Percentiles rank a stretch among this genome's conserved stretches.
Evolutionary conservation across 2,888 invertebrate species (phyloP).

Genomic region (Eupsilia transversa): DNA sequence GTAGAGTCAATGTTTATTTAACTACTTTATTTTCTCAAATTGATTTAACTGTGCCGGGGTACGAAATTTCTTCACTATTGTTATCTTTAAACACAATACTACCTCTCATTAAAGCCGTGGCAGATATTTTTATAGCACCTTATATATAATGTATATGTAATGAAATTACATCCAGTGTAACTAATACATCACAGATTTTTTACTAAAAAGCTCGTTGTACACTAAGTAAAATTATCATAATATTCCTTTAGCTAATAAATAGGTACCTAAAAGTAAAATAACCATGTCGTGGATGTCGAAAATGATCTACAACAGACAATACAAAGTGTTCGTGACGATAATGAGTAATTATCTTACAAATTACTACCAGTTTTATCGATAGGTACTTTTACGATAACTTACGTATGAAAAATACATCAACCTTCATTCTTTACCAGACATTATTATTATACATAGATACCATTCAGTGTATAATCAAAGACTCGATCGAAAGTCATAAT

Average conservation of each 20-base stretch:
- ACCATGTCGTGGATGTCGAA: constrained; percentile 33
- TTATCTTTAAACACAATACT: too few relatives aligned
- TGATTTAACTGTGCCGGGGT: too few relatives aligned
- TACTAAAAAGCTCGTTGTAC: background rate
- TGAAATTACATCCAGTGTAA: background rate
- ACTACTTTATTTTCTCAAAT: too few relatives aligned
- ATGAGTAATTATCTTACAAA: constrained; percentile 55
- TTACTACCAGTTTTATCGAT: constrained; percentile 41
- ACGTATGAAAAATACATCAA: constrained; percentile 20
- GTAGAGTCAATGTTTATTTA: too few relatives aligned
- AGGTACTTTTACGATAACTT: constrained; percentile 9
- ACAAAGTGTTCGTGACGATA: constrained; percentile 66
- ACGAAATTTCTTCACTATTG: too few relatives aligned
- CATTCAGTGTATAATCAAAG: too few relatives aligned
- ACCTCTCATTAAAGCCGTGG: too few relatives aligned
- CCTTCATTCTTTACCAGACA: constrained; percentile 2
- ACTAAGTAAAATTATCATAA: background rate
- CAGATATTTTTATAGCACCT: too few relatives aligned
- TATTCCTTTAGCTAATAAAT: background rate
- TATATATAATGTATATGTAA: too few relatives aligned
- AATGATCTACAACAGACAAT: constrained; percentile 65
- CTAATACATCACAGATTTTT: background rate
- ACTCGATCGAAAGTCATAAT: too few relatives aligned
- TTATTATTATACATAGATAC: background rate
- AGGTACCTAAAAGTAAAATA: constrained; percentile 22